A percentile compares a stretch with the other conserved stretches of the same genome.
Evolutionary conservation across 2,888 invertebrate genomes (phyloP).

Genomic region (Psococerastis gibbosa): DNA sequence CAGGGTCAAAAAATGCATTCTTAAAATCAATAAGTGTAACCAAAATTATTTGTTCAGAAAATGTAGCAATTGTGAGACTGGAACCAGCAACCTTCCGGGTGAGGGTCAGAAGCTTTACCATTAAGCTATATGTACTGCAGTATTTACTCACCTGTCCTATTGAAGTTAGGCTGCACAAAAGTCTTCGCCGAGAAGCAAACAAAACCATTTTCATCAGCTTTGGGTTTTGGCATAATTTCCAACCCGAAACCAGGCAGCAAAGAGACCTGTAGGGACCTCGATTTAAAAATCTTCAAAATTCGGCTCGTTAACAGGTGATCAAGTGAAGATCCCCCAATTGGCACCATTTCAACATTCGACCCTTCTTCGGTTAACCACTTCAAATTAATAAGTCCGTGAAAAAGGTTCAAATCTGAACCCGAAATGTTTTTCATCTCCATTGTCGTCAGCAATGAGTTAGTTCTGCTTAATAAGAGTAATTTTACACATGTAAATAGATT

Average conservation of each 20-base stretch:
- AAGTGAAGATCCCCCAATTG: no score
- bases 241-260: slow-evolving; percentile 2
- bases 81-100: no score
- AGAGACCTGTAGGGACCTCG: not conserved
- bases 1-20: no score
- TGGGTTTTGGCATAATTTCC: slow-evolving; percentile 3
- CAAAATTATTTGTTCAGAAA: no score
- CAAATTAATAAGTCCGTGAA: not conserved
- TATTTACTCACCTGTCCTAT: slow-evolving; percentile 1
- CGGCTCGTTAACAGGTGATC: not conserved
- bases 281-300: not conserved
- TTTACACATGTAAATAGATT: not conserved
- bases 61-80: no score
- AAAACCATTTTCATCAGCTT: not conserved
- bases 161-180: slow-evolving; percentile 1
- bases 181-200: slow-evolving; percentile 3
- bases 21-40: no score
- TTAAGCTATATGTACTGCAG: no score
- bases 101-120: no score
- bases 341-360: not conserved
- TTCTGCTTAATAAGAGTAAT: not conserved
- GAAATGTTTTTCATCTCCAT: not conserved
- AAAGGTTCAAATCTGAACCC: not conserved
- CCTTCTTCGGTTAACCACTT: not conserved
- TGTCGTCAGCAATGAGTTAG: not conserved